phyloP scores from a whole-genome alignment of 2,888 invertebrate genomes.

The Neria commutata region DNA sequence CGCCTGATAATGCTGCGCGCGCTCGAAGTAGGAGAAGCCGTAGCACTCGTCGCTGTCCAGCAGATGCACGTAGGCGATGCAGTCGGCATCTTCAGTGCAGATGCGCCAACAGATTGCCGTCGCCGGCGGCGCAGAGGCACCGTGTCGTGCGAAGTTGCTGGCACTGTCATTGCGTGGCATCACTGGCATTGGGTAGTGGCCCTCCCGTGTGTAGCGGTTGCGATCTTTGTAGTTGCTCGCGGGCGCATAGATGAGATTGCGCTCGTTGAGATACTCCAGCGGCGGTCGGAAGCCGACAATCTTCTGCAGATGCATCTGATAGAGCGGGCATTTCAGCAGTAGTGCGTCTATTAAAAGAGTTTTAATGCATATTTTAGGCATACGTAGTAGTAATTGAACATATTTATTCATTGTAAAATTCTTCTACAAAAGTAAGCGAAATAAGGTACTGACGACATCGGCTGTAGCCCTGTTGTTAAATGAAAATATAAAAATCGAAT shows the following conservation, averaged over 20 bases:
- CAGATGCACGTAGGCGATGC: constrained; percentile 57
- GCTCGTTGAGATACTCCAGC: constrained; percentile 44
- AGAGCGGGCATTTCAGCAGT: constrained; percentile 57
- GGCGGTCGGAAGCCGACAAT: constrained; percentile 60
- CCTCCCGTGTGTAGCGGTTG: constrained; percentile 35
- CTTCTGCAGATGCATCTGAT: constrained; percentile 60
- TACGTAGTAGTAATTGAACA: background rate
- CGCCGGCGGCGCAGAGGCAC: constrained; percentile 28
- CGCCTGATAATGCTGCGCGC: constrained; percentile 43
- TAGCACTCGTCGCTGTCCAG: constrained; percentile 57
- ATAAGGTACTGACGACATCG: too few relatives aligned
- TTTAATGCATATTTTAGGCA: background rate
- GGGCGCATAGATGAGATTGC: constrained; percentile 49
- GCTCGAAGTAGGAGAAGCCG: constrained; percentile 55
- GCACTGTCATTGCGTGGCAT: background rate
- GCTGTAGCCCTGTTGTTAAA: too few relatives aligned
- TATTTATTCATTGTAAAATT: background rate
- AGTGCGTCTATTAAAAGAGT: constrained; percentile 42
- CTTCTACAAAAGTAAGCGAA: too few relatives aligned
- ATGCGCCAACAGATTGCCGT: constrained; percentile 53
- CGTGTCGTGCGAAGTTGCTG: background rate
- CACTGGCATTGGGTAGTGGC: constrained; percentile 15
- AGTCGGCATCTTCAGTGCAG: constrained; percentile 55
- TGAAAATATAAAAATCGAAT: too few relatives aligned
- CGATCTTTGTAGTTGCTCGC: constrained; percentile 45